A percentile compares a stretch with the other conserved stretches of the same genome.
Conservation (phyloP, 2,797 vertebrate genomes). For the Clarias platycephalus region DNA sequence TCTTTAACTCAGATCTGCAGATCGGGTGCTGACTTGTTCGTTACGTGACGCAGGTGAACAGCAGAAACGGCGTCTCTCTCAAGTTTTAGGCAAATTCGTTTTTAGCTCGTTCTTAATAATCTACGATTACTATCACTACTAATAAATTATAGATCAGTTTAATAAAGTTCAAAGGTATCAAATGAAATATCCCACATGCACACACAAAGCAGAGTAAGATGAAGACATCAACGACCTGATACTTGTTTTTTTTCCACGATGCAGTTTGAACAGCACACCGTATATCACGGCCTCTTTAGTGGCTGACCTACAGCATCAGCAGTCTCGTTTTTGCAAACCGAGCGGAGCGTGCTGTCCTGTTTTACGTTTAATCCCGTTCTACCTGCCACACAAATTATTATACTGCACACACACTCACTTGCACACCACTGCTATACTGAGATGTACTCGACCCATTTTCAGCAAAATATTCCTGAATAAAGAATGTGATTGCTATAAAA, state of each 20-base stretch:
- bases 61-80: not conserved
- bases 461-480: not conserved
- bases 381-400: slow-evolving; percentile 27
- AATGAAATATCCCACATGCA: not conserved
- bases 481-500: not conserved
- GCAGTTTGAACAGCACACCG: not conserved
- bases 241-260: not conserved
- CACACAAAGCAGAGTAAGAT: not conserved
- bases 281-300: slow-evolving; percentile 1
- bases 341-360: slow-evolving; percentile 49
- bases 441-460: not conserved
- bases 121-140: not conserved
- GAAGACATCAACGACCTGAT: not conserved
- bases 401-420: not conserved
- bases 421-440: not conserved
- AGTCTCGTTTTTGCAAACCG: slow-evolving; percentile 45
- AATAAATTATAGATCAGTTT: not conserved
- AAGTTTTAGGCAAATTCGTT: not conserved
- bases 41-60: not conserved
- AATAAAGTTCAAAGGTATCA: not conserved
- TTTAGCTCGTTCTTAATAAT: not conserved
- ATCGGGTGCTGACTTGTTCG: not conserved
- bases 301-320: slow-evolving; percentile 15
- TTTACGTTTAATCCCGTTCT: slow-evolving; percentile 42
- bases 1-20: not conserved